These are phyloP conservation scores for Chrysemys picta DNA, from an alignment of 2,113 vertebrate species.

Conservation along the genomic window DNA sequence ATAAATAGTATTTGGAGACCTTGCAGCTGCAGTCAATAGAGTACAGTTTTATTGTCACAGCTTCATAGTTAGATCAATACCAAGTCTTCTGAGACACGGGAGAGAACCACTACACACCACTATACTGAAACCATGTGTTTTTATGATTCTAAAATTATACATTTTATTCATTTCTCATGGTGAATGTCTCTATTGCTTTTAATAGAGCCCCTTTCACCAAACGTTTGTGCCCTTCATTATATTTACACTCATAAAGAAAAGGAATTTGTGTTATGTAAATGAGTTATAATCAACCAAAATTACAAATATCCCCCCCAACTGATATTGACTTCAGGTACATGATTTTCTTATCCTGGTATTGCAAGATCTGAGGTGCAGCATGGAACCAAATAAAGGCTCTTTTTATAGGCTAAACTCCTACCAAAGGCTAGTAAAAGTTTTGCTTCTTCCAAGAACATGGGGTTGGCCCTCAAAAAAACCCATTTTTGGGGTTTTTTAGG, in stretches of 20 bases:
- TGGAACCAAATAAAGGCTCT: constrained; percentile 20
- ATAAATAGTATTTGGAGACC: constrained; percentile 96
- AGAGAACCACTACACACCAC: constrained; percentile 56
- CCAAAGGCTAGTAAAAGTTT: not conserved
- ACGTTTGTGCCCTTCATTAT: constrained; percentile 37
- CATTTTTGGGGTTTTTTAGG: too few relatives aligned
- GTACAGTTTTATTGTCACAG: constrained; percentile 89
- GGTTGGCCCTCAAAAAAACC: not conserved
- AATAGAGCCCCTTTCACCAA: constrained; percentile 29
- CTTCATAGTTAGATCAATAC: constrained; percentile 87
- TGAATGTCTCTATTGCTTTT: constrained; percentile 56
- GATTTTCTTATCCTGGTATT: not conserved
- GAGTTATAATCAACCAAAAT: constrained; percentile 58
- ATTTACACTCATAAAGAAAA: constrained; percentile 28
- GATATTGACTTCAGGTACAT: constrained; percentile 33
- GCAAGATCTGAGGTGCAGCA: constrained; percentile 17
- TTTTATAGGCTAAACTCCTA: not conserved
- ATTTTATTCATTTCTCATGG: constrained; percentile 57
- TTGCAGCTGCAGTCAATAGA: constrained; percentile 89
- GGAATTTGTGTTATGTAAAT: constrained; percentile 38
- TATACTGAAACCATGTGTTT: constrained; percentile 72
- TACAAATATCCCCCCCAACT: constrained; percentile 48
- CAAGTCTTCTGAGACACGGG: constrained; percentile 59
- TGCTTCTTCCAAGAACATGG: not conserved
- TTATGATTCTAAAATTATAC: constrained; percentile 74